Conservation (phyloP, 2,888 invertebrate genomes). For the Ommatoiulus sabulosus region DNA sequence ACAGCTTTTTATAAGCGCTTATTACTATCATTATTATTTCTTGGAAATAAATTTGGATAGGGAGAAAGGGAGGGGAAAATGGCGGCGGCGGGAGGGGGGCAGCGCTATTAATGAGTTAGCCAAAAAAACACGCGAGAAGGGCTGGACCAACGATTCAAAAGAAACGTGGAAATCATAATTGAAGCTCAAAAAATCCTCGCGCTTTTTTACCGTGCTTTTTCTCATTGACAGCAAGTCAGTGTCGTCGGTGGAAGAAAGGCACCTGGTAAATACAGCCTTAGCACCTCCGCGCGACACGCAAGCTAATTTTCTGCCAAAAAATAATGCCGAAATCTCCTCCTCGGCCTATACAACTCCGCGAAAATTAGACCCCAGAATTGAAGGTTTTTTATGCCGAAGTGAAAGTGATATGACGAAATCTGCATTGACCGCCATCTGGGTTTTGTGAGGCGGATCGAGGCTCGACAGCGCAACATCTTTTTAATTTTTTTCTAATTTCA, state of each 20-base stretch:
- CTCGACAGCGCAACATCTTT: not conserved
- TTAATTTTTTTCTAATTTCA: not conserved
- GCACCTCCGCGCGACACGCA: slow-evolving; percentile 41
- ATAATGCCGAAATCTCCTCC: slow-evolving; percentile 41
- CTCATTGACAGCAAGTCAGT: slow-evolving; percentile 42
- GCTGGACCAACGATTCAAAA: not conserved
- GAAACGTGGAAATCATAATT: slow-evolving; percentile 35
- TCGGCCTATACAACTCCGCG: not conserved
- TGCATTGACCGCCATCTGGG: slow-evolving; percentile 24
- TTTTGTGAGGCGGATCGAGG: not conserved
- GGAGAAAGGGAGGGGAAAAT: slow-evolving; percentile 9
- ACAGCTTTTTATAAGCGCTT: slow-evolving; percentile 35
- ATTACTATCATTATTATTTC: slow-evolving; percentile 47
- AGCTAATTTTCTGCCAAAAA: slow-evolving; percentile 41
- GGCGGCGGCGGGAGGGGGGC: slow-evolving; percentile 25
- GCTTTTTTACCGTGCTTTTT: not conserved
- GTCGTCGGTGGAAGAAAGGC: slow-evolving; percentile 41
- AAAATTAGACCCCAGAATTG: slow-evolving; percentile 2
- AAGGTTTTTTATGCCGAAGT: not conserved
- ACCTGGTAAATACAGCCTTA: slow-evolving; percentile 48
- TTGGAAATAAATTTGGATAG: slow-evolving; percentile 45
- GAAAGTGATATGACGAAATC: slow-evolving; percentile 45
- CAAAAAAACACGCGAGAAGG: slow-evolving; percentile 46
- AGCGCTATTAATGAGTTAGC: slow-evolving; percentile 22
- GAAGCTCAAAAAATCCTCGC: not conserved